Conservation (phyloP, 2,113 vertebrate species). For the Phodopus roborovskii region DNA sequence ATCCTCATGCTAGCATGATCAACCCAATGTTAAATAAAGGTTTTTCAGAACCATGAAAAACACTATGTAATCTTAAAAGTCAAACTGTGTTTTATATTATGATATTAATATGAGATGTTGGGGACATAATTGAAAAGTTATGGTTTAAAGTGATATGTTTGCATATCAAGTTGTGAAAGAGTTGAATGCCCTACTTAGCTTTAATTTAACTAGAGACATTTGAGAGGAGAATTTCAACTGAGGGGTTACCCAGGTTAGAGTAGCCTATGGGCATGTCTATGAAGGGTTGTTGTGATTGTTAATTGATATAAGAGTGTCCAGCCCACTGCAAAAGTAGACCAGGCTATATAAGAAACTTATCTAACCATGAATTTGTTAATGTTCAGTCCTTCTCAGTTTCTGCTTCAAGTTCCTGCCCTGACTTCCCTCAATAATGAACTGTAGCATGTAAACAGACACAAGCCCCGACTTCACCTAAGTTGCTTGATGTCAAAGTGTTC, state of each 20-base stretch:
- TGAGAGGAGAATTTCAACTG: no score
- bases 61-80: background rate
- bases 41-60: background rate
- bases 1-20: background rate
- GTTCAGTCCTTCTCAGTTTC: background rate
- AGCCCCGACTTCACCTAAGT: background rate
- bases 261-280: background rate
- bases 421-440: background rate
- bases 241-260: background rate
- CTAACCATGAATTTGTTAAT: background rate
- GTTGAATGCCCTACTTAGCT: background rate
- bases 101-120: background rate
- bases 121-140: background rate
- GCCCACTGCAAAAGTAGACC: background rate
- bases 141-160: background rate
- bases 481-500: background rate
- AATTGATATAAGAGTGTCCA: no score
- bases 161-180: background rate
- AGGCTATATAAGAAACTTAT: background rate
- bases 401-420: background rate
- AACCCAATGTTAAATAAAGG: background rate
- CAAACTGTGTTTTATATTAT: background rate
- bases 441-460: background rate
- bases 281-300: background rate
- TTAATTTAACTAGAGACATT: background rate